Conservation (phyloP, 2,113 vertebrate species). For the Mormyrus iriodes region DNA sequence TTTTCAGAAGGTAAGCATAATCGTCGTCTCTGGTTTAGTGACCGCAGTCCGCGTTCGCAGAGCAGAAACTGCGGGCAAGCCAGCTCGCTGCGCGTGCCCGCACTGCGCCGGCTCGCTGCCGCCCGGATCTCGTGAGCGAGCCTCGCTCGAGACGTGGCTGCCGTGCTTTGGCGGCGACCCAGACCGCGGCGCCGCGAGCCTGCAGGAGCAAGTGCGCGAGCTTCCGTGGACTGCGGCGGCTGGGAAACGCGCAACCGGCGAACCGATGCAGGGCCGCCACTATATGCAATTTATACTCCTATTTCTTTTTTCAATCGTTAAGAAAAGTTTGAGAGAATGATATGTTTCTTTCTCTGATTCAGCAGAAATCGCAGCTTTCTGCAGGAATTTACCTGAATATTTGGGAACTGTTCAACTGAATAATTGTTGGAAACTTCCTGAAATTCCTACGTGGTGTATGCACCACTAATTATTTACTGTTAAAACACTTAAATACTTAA, state of each 20-base stretch:
- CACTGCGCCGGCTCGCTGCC: neutral
- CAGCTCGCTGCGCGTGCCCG: neutral
- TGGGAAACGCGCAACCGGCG: conserved; percentile 25
- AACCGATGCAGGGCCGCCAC: conserved; percentile 51
- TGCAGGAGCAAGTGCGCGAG: conserved; percentile 32
- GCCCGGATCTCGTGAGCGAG: neutral
- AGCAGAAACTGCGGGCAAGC: neutral
- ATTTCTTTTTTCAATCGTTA: conserved; percentile 8
- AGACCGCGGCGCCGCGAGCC: conserved; percentile 21
- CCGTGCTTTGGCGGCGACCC: conserved; percentile 27
- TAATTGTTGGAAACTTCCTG: neutral
- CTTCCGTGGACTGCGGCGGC: conserved; percentile 37
- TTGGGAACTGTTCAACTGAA: neutral
- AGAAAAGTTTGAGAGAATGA: conserved; percentile 12
- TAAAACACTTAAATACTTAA: neutral
- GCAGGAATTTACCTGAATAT: neutral
- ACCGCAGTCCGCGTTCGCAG: neutral
- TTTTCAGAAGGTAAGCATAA: neutral
- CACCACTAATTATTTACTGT: neutral
- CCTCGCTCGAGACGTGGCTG: conserved; percentile 36
- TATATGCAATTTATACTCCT: conserved; percentile 35
- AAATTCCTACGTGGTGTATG: neutral
- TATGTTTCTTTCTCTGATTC: neutral
- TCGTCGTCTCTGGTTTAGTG: neutral
- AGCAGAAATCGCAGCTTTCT: conserved; percentile 3